Evolutionary conservation across 2,888 invertebrate genomes (phyloP).

Genomic region (Cartodere bifasciata): DNA sequence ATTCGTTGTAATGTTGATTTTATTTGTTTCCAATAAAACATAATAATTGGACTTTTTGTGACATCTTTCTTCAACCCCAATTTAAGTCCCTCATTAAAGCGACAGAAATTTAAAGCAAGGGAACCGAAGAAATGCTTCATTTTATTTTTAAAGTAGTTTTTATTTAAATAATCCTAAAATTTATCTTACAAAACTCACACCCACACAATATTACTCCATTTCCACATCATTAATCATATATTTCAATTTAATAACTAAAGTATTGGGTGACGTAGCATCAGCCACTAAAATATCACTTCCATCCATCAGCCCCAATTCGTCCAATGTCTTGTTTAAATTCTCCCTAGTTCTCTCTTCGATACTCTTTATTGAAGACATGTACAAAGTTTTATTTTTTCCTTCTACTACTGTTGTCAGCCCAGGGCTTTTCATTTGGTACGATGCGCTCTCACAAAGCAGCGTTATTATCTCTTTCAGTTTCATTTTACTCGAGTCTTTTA

Average conservation of each 20-base stretch:
- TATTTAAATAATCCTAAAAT: too few relatives aligned
- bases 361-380: slow-evolving; percentile 83
- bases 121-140: too few relatives aligned
- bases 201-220: slow-evolving; percentile 35
- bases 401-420: slow-evolving; percentile 70
- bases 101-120: too few relatives aligned
- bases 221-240: slow-evolving; percentile 38
- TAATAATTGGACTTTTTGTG: too few relatives aligned
- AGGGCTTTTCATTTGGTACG: slow-evolving; percentile 86
- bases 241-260: slow-evolving; percentile 63
- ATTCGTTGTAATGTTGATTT: too few relatives aligned
- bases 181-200: too few relatives aligned
- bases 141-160: too few relatives aligned
- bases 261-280: slow-evolving; percentile 79
- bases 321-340: slow-evolving; percentile 77
- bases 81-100: too few relatives aligned
- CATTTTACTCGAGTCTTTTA: slow-evolving; percentile 49
- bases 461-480: slow-evolving; percentile 74
- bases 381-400: slow-evolving; percentile 82
- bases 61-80: too few relatives aligned
- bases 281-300: slow-evolving; percentile 84
- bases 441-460: slow-evolving; percentile 59
- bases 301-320: slow-evolving; percentile 72
- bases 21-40: too few relatives aligned
- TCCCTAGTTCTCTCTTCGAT: slow-evolving; percentile 80